Evolutionary conservation across 2,113 vertebrate genomes (phyloP).

Genomic region (Taurulus bubalis): DNA sequence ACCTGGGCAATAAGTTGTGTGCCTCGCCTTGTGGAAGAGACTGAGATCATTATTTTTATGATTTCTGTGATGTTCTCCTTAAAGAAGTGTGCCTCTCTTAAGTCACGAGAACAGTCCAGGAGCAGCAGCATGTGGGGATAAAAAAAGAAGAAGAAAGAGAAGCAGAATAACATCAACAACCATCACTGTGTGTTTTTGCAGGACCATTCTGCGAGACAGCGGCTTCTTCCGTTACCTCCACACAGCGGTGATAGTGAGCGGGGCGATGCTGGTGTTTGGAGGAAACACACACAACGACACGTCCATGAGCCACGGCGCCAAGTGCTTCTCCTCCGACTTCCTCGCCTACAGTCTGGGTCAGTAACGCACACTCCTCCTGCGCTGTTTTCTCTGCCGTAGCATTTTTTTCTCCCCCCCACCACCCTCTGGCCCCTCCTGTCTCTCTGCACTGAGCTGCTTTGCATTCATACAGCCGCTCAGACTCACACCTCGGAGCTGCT

Average conservation of each 20-base stretch:
- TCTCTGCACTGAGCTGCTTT: slow-evolving; percentile 21
- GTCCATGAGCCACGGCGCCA: slow-evolving; percentile 97
- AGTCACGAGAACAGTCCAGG: background rate
- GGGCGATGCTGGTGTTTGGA: slow-evolving; percentile 95
- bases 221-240: slow-evolving; percentile 96
- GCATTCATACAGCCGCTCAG: slow-evolving; percentile 10
- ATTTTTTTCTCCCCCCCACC: background rate
- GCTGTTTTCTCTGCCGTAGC: background rate
- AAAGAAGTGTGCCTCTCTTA: background rate
- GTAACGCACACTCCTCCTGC: slow-evolving; percentile 53
- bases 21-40: no score
- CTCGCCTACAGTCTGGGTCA: slow-evolving; percentile 95
- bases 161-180: background rate
- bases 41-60: no score
- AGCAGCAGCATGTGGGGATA: background rate
- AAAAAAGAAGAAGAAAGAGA: no score
- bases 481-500: slow-evolving; percentile 33
- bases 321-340: slow-evolving; percentile 98
- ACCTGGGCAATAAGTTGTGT: no score
- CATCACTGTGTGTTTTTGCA: slow-evolving; percentile 58
- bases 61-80: background rate
- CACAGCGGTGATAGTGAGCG: slow-evolving; percentile 91
- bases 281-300: slow-evolving; percentile 99
- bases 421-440: background rate
- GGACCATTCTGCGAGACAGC: slow-evolving; percentile 95